Evolutionary conservation across 2,797 vertebrate species (phyloP), one percentile per base, ranked within the genome.

Genomic region (Leptatherina wallacei): DNA sequence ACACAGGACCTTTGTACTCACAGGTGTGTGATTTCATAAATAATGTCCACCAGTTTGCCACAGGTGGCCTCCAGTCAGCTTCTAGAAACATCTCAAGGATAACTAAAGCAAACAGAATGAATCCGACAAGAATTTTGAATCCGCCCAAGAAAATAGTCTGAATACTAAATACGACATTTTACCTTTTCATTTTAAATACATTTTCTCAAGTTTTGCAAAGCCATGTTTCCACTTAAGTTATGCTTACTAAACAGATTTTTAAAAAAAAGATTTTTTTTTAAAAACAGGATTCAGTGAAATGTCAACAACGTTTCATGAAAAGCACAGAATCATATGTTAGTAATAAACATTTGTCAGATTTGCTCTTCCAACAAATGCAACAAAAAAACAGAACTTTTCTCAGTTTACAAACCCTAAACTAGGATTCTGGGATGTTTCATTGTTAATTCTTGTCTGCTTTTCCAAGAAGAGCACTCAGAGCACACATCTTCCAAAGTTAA

Each of bases 61-160:
- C 55, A 70, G 24, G 59, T 54, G 49, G 35, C 7, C 42, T 30
- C 42, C 32, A 38, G 22, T 29, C 30, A 61, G 18, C 30, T 52
- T 40, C 10, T 47, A 38, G 3, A 55, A 55, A 38, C 32, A 52
- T 67, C 29, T 66, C 4, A 40, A 16, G 8, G 24, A 10, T 29
- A 38, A 61, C 22, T 30, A 61, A 55, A 55, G 59, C 18, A 54
- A 61, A 42, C 20, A 52, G 33, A 38, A 61, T 42, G 2, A 70
- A 11, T 18, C 20, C 12, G 6, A 61, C 35, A 27, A 42, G 38
- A 4, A 70, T 35, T 38, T 20, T 52, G 24, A 40, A 40, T 61
- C 3, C 47, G 24, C 18, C 1, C 20, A 10, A 10, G 8, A 35
- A 52, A 12, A 65, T 8, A 1, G 3, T 9, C 8, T 54, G 24